Evolutionary conservation across 2,113 vertebrate genomes (phyloP).

Genomic region (Morone saxatilis): DNA sequence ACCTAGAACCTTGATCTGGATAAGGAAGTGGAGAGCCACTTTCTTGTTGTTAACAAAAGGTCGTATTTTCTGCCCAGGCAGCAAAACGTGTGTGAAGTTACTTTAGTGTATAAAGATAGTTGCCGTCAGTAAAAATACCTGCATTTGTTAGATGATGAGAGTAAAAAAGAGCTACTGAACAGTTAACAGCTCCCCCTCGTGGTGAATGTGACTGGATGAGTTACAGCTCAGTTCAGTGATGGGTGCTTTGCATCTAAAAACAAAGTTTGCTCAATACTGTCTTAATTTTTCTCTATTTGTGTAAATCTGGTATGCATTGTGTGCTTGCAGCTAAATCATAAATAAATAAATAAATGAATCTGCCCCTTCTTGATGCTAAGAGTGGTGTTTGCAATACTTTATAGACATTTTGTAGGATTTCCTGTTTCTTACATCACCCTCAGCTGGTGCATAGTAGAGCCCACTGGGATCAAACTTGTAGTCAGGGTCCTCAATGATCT

Average conservation of each 20-base stretch:
- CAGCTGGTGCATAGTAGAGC: conserved; percentile 84
- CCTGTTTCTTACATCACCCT: conserved; percentile 70
- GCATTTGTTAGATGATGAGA: not conserved
- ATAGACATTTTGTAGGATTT: not conserved
- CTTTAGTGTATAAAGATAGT: not conserved
- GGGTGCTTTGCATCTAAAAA: not conserved
- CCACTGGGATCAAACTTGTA: conserved; percentile 90
- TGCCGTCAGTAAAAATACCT: not conserved
- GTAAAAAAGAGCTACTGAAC: not conserved
- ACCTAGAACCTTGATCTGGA: not conserved
- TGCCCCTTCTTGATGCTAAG: not conserved
- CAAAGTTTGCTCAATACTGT: not conserved
- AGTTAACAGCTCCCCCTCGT: not conserved
- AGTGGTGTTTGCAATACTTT: not conserved
- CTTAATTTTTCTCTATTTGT: too few relatives aligned
- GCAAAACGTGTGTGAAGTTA: not conserved
- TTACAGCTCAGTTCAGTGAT: too few relatives aligned
- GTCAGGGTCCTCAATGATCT: conserved; percentile 77
- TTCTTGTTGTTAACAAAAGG: not conserved
- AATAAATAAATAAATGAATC: not conserved
- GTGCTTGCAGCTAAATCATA: not conserved
- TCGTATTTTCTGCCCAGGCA: too few relatives aligned
- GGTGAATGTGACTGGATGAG: not conserved
- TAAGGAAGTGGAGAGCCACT: not conserved
- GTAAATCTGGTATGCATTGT: not conserved